Evolutionary conservation across 2,797 vertebrate genomes (phyloP).

Genomic region (Danio aesculapii): DNA sequence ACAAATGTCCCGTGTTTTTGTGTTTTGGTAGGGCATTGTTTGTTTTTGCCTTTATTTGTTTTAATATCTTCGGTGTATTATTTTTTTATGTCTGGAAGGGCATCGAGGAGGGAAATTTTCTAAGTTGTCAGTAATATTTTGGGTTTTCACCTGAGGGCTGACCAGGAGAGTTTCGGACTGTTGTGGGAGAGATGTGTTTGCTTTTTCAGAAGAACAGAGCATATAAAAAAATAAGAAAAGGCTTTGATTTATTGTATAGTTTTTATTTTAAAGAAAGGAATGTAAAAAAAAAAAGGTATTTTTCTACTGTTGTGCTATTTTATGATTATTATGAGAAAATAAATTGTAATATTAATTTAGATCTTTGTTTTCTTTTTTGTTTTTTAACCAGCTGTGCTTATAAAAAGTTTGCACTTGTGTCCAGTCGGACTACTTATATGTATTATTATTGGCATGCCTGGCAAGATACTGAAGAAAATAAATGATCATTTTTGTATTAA

Average conservation of each 20-base stretch:
- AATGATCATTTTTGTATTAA: slow-evolving; percentile 72
- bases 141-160: no score
- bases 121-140: slow-evolving; percentile 6
- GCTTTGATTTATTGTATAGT: slow-evolving; percentile 41
- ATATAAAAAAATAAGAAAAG: slow-evolving; percentile 53
- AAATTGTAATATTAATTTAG: slow-evolving; percentile 62
- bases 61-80: slow-evolving; percentile 46
- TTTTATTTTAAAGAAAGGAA: slow-evolving; percentile 59
- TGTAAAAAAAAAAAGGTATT: slow-evolving; percentile 64
- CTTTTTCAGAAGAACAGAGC: slow-evolving; percentile 38
- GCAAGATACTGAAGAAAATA: slow-evolving; percentile 74
- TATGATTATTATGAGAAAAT: slow-evolving; percentile 58
- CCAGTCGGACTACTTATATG: slow-evolving; percentile 70
- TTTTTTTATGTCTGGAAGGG: slow-evolving; percentile 31
- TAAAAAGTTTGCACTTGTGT: slow-evolving; percentile 80
- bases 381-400: slow-evolving; percentile 62
- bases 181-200: slow-evolving; percentile 43
- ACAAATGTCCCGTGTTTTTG: slow-evolving; percentile 61
- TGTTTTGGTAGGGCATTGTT: neutral
- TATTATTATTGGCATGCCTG: slow-evolving; percentile 75
- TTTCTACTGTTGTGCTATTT: slow-evolving; percentile 64
- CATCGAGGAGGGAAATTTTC: slow-evolving; percentile 5
- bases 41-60: slow-evolving; percentile 54
- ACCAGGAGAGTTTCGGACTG: slow-evolving; percentile 29
- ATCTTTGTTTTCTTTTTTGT: slow-evolving; percentile 41